A percentile compares a stretch with the other conserved stretches of the same genome.
phyloP scores from a whole-genome alignment of 2,888 invertebrate genomes.

The Hyles lineata region DNA sequence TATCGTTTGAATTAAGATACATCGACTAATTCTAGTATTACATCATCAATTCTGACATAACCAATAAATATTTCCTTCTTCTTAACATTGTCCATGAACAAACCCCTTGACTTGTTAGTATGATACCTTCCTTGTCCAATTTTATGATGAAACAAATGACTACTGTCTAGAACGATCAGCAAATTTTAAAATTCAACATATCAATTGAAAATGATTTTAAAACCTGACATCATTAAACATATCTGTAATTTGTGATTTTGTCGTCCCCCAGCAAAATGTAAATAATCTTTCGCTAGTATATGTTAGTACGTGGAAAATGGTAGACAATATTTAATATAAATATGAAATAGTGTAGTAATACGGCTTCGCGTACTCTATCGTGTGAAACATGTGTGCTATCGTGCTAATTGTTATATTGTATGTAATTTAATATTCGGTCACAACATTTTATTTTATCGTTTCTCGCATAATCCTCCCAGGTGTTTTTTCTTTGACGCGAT shows the following conservation, averaged over 20 bases:
- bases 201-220: neutral
- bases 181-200: neutral
- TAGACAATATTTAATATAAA: conserved; percentile 75
- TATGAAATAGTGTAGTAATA: neutral
- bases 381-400: conserved; percentile 15
- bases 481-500: neutral
- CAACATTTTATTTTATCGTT: conserved; percentile 10
- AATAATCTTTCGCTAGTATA: conserved; percentile 69
- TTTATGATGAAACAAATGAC: neutral
- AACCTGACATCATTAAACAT: too few species aligned
- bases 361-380: conserved; percentile 16
- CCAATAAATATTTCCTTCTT: too few species aligned
- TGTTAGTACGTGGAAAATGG: conserved; percentile 64
- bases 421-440: conserved; percentile 4
- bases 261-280: conserved; percentile 48
- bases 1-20: too few species aligned
- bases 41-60: too few species aligned
- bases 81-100: too few species aligned
- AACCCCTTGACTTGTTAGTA: too few species aligned
- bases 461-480: conserved; percentile 13
- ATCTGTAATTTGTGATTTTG: neutral
- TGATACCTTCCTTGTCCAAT: too few species aligned
- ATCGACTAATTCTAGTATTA: too few species aligned
- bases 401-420: conserved; percentile 21
- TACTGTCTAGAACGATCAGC: neutral